Evolutionary conservation across 2,888 invertebrate species (phyloP).

Genomic region (Drosophila ezoana): DNA sequence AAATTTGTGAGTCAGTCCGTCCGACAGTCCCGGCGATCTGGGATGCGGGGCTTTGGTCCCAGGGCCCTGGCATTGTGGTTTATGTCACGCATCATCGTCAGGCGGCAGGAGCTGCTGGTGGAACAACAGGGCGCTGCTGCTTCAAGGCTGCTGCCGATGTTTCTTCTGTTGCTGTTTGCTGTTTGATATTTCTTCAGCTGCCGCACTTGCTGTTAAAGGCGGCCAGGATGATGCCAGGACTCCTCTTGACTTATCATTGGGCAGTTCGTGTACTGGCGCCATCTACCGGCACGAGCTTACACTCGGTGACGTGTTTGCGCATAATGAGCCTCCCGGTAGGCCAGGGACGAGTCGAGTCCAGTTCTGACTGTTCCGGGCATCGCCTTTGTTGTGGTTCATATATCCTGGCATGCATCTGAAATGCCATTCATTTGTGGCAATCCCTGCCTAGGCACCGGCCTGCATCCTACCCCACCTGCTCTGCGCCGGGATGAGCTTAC

Average conservation of each 20-base stretch:
- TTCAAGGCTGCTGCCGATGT: slow-evolving; percentile 17
- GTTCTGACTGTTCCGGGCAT: background rate
- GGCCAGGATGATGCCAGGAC: slow-evolving; percentile 13
- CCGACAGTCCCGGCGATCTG: slow-evolving; percentile 21
- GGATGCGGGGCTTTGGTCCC: slow-evolving; percentile 31
- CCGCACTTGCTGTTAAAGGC: background rate
- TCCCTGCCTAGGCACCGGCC: slow-evolving; percentile 31
- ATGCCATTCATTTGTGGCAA: slow-evolving; percentile 62
- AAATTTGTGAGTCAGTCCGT: slow-evolving; percentile 53
- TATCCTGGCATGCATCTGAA: slow-evolving; percentile 48
- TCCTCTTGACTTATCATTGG: slow-evolving; percentile 47
- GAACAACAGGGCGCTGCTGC: background rate
- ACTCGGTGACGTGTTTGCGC: slow-evolving; percentile 57
- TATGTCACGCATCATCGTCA: slow-evolving; percentile 51
- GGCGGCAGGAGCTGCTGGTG: slow-evolving; percentile 4
- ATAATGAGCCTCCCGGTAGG: slow-evolving; percentile 52
- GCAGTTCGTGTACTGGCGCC: slow-evolving; percentile 24
- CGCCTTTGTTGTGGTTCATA: slow-evolving; percentile 59
- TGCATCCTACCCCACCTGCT: slow-evolving; percentile 6
- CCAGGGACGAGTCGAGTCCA: background rate
- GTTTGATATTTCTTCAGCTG: slow-evolving; percentile 13
- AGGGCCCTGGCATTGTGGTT: slow-evolving; percentile 61
- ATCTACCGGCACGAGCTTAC: slow-evolving; percentile 14
- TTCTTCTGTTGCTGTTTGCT: slow-evolving; percentile 12
- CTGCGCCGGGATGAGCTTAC: slow-evolving; percentile 31